Percentiles rank a stretch among this genome's conserved stretches.
Conservation (phyloP, 2,797 vertebrate genomes). For the Sternarchorhynchus goeldii region DNA sequence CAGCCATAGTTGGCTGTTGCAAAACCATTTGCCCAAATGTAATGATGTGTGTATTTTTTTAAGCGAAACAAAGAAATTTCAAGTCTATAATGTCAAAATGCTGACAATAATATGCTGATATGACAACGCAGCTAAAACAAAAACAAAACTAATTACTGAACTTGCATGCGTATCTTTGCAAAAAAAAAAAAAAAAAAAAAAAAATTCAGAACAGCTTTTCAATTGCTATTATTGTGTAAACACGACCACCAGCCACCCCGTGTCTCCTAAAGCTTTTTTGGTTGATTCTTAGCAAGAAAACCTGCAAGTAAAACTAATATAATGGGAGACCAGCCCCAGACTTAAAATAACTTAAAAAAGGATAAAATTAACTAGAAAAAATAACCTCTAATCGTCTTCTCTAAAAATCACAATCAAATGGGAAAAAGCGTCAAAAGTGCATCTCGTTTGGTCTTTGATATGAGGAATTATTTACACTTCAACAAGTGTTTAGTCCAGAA, state of each 20-base stretch:
- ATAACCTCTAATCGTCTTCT: conserved; percentile 61
- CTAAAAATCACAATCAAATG: conserved; percentile 79
- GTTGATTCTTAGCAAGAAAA: conserved; percentile 33
- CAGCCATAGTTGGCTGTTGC: too few relatives aligned
- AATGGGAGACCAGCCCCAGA: conserved; percentile 76
- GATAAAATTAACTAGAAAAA: conserved; percentile 49
- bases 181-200: not conserved
- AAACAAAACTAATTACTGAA: conserved; percentile 27
- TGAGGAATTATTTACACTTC: conserved; percentile 18
- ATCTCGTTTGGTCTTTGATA: conserved; percentile 61
- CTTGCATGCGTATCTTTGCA: not conserved
- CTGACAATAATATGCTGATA: conserved; percentile 15
- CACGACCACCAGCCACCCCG: not conserved
- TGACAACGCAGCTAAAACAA: conserved; percentile 9
- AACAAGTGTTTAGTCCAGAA: not conserved
- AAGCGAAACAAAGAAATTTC: conserved; percentile 56
- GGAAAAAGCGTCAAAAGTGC: conserved; percentile 94
- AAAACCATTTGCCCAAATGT: not conserved
- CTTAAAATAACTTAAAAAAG: conserved; percentile 75
- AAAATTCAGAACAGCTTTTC: conserved; percentile 14
- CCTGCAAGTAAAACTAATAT: conserved; percentile 45
- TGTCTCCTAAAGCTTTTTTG: conserved; percentile 4
- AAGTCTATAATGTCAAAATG: conserved; percentile 45
- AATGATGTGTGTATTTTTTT: not conserved
- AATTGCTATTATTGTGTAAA: not conserved